These are phyloP conservation scores for Pollenia amentaria DNA, from an alignment of 2,888 invertebrate species.

Conservation along the genomic window DNA sequence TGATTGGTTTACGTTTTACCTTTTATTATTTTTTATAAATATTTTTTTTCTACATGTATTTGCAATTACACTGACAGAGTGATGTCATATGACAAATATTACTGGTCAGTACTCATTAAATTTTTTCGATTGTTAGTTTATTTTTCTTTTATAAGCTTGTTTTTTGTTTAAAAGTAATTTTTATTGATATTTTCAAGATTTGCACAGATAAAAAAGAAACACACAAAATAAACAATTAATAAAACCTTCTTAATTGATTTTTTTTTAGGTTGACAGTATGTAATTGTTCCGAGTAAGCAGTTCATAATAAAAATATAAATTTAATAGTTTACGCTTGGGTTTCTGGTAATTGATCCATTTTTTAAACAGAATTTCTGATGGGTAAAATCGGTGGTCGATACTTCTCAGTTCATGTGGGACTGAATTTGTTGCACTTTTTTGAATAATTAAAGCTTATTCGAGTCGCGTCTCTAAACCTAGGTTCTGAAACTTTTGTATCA, in stretches of 20 bases:
- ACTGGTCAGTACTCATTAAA: background rate
- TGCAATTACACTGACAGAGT: constrained; percentile 38
- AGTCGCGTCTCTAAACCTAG: too few relatives aligned
- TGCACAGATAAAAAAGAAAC: background rate
- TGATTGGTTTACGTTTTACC: constrained; percentile 16
- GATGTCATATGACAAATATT: constrained; percentile 67
- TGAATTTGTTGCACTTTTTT: too few relatives aligned
- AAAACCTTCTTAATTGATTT: constrained; percentile 1
- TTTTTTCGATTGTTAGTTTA: constrained; percentile 21
- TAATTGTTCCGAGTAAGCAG: background rate
- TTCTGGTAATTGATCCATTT: background rate
- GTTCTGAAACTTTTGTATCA: too few relatives aligned
- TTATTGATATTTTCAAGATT: too few relatives aligned
- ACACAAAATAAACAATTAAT: constrained; percentile 26
- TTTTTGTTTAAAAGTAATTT: background rate
- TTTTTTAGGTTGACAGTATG: background rate
- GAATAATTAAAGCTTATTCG: too few relatives aligned
- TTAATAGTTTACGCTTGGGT: too few relatives aligned
- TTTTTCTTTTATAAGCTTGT: background rate
- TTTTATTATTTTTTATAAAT: background rate
- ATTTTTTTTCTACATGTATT: constrained; percentile 12
- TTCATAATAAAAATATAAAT: too few relatives aligned
- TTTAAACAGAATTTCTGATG: background rate
- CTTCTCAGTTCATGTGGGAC: too few relatives aligned
- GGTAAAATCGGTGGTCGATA: too few relatives aligned